Evolutionary conservation across 2,797 vertebrate species (phyloP), one percentile per base, ranked within the genome.

Genomic region (Gymnoscopelus microlampas): DNA sequence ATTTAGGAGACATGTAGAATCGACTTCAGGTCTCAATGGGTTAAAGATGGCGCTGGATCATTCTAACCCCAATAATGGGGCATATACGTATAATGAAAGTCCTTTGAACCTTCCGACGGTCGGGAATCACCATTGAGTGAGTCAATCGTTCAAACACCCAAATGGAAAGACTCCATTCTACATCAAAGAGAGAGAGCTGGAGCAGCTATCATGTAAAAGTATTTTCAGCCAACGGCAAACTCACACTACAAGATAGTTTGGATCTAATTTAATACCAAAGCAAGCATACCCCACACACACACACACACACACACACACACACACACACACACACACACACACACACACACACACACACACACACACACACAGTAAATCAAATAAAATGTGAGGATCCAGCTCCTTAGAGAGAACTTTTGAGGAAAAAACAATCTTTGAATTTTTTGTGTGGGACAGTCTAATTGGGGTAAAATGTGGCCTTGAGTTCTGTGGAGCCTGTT

Each of bases 121-220:
- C 6, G 26, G 79, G 81, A 85, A 86, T 79, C 71, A 57, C 57
- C 14, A 50, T 8, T 44, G 39, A 44, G 7, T 62, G 62, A 68
- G 82, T 83, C 84, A 85, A 77, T 86, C 82, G 71, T 72, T 87
- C 77, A 80, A 80, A 86, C 78, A 80, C 55, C 0, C 85, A 84
- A 85, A 84, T 85, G 53, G 0, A 10, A 80, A 68, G 1, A 3
- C 74, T 68, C 35, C 64, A 2, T 10, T 64, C 61, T 0, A 88
- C 85, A 82, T 90, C 84, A 90, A 88, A 90, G 85, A 68, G 32
- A 9, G 29, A 14, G 60, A 44, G 39, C 39, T 39, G 54, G 54
- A 65, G 39, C 48, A 69, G 51, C 11, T 0, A 60, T 66, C 72
- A 73, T 76, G 79, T 79, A 82, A 82, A 77, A 63, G 68, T 60